Percentiles rank a stretch among this genome's conserved stretches.
These are phyloP conservation scores for Monarcha castaneiventris DNA, from an alignment of 2,113 vertebrate genomes.

Conservation along the genomic window DNA sequence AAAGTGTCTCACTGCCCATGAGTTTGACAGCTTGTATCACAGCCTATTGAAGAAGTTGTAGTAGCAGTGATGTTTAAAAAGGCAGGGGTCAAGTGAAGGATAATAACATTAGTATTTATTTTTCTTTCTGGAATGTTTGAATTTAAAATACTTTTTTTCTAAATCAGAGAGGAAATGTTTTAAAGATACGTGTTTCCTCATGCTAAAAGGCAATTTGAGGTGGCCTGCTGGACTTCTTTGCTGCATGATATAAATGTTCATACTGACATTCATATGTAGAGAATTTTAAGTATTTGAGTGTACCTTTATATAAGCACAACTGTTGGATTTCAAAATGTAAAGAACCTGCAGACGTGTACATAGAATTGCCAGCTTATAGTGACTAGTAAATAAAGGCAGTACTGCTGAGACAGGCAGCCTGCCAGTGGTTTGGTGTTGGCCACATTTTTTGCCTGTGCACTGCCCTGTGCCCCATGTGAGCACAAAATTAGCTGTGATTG, in stretches of 20 bases:
- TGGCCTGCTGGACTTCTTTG: not conserved
- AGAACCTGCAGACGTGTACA: not conserved
- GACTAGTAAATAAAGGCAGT: not conserved
- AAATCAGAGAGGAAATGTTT: not conserved
- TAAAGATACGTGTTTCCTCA: rapidly evolving
- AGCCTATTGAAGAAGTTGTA: not conserved
- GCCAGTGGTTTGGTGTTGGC: rapidly evolving
- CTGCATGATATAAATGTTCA: not conserved
- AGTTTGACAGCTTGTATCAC: not conserved
- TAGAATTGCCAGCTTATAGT: not conserved
- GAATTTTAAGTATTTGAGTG: not conserved
- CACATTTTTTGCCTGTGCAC: not conserved
- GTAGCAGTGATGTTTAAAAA: not conserved
- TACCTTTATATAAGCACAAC: not conserved
- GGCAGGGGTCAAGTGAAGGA: not conserved
- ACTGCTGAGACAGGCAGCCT: not conserved
- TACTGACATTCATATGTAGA: not conserved
- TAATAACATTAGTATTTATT: not conserved
- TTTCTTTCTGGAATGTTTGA: not conserved
- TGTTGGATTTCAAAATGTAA: not conserved
- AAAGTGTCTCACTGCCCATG: not conserved
- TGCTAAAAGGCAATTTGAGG: not conserved
- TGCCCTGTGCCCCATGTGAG: not conserved
- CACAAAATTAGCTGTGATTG: not conserved
- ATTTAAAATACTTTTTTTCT: not conserved